A percentile compares a stretch with the other conserved stretches of the same genome.
Conservation (phyloP, 1,140 invertebrate species). For the Apis mellifera region Amel_HAv3.1 CM009940.2:7083501-7084000, state of each 20-base stretch:
- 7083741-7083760: no score
- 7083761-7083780: background rate
- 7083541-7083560: slow-evolving; percentile 46
- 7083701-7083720: no score
- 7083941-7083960: slow-evolving; percentile 18
- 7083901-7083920: background rate
- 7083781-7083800: no score
- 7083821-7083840: background rate
- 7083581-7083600: background rate
- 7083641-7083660: background rate
- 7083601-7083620: slow-evolving; percentile 3
- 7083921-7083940: background rate
- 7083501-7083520: slow-evolving; percentile 21
- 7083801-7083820: no score
- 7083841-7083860: background rate
- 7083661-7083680: background rate
- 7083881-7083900: background rate
- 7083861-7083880: slow-evolving; percentile 17
- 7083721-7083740: no score
- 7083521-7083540: slow-evolving; percentile 30
- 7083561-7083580: slow-evolving; percentile 34
- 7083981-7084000: slow-evolving; percentile 45
- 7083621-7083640: slow-evolving; percentile 22
- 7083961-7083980: slow-evolving; percentile 45
- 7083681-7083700: background rate